These are phyloP conservation scores for Cheilosia vulpina DNA, from an alignment of 2,888 invertebrate species.

Conservation along the genomic window DNA sequence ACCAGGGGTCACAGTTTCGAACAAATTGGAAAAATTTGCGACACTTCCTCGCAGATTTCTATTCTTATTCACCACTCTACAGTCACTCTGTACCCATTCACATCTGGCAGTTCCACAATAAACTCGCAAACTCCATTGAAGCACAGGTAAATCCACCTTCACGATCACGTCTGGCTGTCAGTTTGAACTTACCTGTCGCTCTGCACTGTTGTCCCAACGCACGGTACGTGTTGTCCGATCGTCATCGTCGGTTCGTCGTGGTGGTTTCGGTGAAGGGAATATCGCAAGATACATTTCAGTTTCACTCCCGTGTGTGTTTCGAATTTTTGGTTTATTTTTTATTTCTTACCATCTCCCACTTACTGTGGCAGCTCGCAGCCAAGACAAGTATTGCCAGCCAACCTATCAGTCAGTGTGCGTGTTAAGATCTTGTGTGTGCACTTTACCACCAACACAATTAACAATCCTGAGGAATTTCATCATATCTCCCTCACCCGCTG, in stretches of 20 bases:
- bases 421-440: constrained; percentile 32
- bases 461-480: constrained; percentile 74
- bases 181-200: constrained; percentile 67
- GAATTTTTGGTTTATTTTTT: not conserved
- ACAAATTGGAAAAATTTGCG: too few species aligned
- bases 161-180: constrained; percentile 49
- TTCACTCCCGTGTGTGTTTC: constrained; percentile 59
- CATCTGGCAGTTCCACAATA: constrained; percentile 17
- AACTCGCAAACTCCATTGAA: constrained; percentile 12
- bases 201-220: constrained; percentile 43
- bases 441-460: constrained; percentile 63
- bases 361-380: constrained; percentile 29
- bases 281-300: constrained; percentile 55
- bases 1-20: too few species aligned
- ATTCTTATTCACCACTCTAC: constrained; percentile 23
- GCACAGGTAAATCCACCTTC: constrained; percentile 62
- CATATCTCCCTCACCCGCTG: constrained; percentile 55
- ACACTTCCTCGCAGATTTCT: too few species aligned
- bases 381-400: constrained; percentile 48
- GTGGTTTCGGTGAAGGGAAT: constrained; percentile 35
- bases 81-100: not conserved
- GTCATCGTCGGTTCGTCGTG: constrained; percentile 36
- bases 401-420: constrained; percentile 48
- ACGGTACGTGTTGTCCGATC: constrained; percentile 51
- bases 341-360: constrained; percentile 26